Conservation (phyloP, 2,113 vertebrate species). For the Rhinichthys klamathensis region DNA sequence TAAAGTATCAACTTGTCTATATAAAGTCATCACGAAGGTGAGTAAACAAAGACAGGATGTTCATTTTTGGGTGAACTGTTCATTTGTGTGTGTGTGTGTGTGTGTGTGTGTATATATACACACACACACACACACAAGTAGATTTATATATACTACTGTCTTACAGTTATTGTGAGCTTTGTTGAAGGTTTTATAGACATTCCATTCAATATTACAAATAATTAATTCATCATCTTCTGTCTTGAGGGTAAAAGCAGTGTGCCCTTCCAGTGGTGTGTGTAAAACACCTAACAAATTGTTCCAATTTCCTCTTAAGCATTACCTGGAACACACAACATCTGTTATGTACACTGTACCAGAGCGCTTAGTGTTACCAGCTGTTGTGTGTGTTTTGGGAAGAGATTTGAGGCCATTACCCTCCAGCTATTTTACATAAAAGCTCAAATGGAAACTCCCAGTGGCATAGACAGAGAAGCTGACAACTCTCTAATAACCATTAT, state of each 20-base stretch:
- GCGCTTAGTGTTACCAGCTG: constrained; percentile 36
- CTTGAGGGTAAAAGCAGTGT: not conserved
- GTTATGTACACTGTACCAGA: constrained; percentile 36
- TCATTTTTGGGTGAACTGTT: too few species aligned
- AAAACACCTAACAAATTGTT: constrained; percentile 27
- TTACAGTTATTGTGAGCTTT: not conserved
- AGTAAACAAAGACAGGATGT: not conserved
- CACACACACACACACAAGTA: too few species aligned
- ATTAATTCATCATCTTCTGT: not conserved
- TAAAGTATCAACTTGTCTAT: not conserved
- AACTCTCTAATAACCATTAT: too few species aligned
- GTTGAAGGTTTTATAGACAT: not conserved
- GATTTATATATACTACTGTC: too few species aligned
- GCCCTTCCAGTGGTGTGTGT: not conserved
- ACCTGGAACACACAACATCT: constrained; percentile 37
- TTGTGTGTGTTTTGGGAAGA: constrained; percentile 33
- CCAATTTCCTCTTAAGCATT: constrained; percentile 39
- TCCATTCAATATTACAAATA: constrained; percentile 1
- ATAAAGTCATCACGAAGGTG: not conserved
- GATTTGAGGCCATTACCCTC: constrained; percentile 36
- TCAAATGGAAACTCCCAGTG: constrained; percentile 4
- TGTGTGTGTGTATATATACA: too few species aligned
- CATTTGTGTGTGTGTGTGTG: too few species aligned
- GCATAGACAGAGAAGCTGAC: not conserved
- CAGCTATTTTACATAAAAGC: constrained; percentile 33